Conservation (phyloP, 2,888 invertebrate genomes). For the Ecliptopera silaceata region DNA sequence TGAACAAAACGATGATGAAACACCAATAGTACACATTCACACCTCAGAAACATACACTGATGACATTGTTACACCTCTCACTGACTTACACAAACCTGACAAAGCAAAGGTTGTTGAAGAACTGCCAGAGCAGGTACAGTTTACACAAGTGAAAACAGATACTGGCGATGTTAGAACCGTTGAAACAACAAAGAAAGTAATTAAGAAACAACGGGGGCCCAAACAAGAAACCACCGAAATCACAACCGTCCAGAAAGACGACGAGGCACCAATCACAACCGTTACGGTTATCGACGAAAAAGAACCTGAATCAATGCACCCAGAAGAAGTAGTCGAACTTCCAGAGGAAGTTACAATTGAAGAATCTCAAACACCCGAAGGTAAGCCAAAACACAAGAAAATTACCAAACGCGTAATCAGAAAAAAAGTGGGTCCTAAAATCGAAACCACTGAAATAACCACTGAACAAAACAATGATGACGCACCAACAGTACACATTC, state of each 20-base stretch:
- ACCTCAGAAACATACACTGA: slow-evolving; percentile 47
- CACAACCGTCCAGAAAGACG: slow-evolving; percentile 30
- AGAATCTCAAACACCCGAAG: slow-evolving; percentile 47
- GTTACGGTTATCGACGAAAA: slow-evolving; percentile 53
- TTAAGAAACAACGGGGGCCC: slow-evolving; percentile 29
- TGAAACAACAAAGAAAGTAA: slow-evolving; percentile 48
- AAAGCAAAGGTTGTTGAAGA: slow-evolving; percentile 46
- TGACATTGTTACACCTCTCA: slow-evolving; percentile 38
- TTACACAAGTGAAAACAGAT: slow-evolving; percentile 38
- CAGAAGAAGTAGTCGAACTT: slow-evolving; percentile 44
- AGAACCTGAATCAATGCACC: slow-evolving; percentile 6
- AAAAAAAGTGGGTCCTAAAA: slow-evolving; percentile 49
- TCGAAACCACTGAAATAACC: slow-evolving; percentile 56
- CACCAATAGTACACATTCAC: slow-evolving; percentile 50
- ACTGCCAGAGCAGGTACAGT: slow-evolving; percentile 28
- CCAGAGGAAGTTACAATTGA: slow-evolving; percentile 53
- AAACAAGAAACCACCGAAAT: slow-evolving; percentile 18
- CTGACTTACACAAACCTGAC: slow-evolving; percentile 26
- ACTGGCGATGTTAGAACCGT: slow-evolving; percentile 55
- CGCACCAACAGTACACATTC: slow-evolving; percentile 56
- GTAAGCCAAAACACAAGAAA: slow-evolving; percentile 46
- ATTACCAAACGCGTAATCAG: slow-evolving; percentile 22
- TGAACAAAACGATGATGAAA: slow-evolving; percentile 13
- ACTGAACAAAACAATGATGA: slow-evolving; percentile 42
- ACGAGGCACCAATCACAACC: slow-evolving; percentile 30